Base-by-base conservation (phyloP, 2,888 invertebrate species). In the Acholoe squamosa region DNA sequence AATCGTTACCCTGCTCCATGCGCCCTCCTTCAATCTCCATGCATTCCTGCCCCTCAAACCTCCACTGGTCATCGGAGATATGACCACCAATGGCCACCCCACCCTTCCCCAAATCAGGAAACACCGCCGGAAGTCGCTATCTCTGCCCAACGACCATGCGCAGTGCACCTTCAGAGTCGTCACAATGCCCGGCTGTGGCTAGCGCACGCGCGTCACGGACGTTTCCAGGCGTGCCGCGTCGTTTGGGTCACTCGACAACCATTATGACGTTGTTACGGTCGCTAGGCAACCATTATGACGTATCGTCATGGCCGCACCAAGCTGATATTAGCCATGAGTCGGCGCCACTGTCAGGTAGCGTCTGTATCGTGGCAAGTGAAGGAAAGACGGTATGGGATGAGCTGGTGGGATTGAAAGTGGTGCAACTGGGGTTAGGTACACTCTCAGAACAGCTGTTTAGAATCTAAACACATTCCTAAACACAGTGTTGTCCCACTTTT, bases 221-320 rank as follows among this genome's bases (percentile, higher is more conserved):
- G 76, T 28, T 31, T 14, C 31, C 28, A 31, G 31, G 76, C 76
- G 76, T 76, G 76, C 76, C 31, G 76, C 76, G 25, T 19, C 76
- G 76, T 25, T 12, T 34, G 22, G 43, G 43, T 43, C 84, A 43
- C 84, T 43, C 22, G 28, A 43, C 84, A 84, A 33, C 84, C 84
- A 84, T 84, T 84, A 84, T 84, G 84, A 84, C 84, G 34, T 84
- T 43, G 25, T 84, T 34, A 84, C 84, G 84, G 84, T 43, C 43
- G 43, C 84, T 84, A 43, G 25, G 51, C 84, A 84, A 84, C 84
- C 84, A 84, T 84, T 84, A 84, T 84, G 84, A 84, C 84, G 84
- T 84, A 84, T 84, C 84, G 52, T 84, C 84, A 52, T 52, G 84
- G 52, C 84, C 51, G n/a, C 51, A 5, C 33, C 25, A n/a, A 51